Evolutionary conservation across 2,113 vertebrate genomes (phyloP).

Genomic region (mouse (Mus musculus)): DNA sequence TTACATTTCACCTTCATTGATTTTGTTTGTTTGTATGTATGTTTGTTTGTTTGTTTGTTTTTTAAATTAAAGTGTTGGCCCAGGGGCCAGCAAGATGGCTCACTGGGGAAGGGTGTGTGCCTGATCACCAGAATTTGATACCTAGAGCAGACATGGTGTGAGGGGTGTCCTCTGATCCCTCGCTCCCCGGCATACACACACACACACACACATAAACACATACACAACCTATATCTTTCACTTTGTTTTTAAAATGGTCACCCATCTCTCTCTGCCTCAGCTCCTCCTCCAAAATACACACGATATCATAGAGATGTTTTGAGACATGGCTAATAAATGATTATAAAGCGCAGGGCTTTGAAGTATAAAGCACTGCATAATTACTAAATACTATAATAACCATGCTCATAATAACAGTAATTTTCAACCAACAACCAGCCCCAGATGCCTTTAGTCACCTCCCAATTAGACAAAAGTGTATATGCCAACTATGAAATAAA

Average conservation of each 20-base stretch:
- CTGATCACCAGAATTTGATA: neutral
- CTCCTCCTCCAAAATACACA: slow-evolving; percentile 66
- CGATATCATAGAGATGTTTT: slow-evolving; percentile 61
- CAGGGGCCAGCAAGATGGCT: neutral
- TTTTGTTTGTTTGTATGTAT: neutral
- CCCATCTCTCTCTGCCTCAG: slow-evolving; percentile 34
- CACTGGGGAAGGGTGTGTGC: neutral
- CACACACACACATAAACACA: neutral
- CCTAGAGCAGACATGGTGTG: neutral
- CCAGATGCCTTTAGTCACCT: slow-evolving; percentile 74
- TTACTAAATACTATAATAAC: slow-evolving; percentile 82
- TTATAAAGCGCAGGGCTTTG: slow-evolving; percentile 79
- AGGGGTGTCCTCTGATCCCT: neutral
- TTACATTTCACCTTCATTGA: neutral
- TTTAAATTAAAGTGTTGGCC: neutral
- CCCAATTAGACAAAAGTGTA: slow-evolving; percentile 70
- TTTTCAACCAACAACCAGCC: slow-evolving; percentile 75
- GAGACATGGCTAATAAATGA: slow-evolving; percentile 78
- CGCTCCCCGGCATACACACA: fast-evolving
- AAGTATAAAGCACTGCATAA: slow-evolving; percentile 82
- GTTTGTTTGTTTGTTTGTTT: too few species aligned
- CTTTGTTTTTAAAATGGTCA: neutral
- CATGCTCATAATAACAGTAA: slow-evolving; percentile 80
- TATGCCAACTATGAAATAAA: slow-evolving; percentile 70
- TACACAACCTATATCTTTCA: neutral